Base-by-base conservation (phyloP, 2,888 invertebrate species). In the Apeira syringaria region DNA sequence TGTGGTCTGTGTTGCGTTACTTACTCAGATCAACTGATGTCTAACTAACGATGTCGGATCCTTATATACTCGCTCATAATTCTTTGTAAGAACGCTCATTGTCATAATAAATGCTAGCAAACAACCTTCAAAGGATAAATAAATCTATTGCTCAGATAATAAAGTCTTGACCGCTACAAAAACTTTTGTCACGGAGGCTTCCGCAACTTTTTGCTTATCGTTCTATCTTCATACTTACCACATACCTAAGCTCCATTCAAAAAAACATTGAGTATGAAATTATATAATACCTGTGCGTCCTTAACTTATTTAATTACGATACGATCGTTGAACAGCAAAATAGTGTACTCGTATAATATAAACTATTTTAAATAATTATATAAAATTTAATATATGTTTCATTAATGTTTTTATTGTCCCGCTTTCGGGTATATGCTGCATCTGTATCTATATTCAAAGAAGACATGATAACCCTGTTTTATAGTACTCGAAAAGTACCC, bases 1-100 rank as follows among this genome's bases (percentile, higher is more conserved):
- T 66, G 69, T 88, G 85, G 81, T 87, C 81, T 85, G 81, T 77
- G 84, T 83, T 80, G 77, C 66, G 64, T 74, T 68, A 56, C 45
- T 55, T 27, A 62, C 64, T 69, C 67, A 71, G 73, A 80, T 77
- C 73, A 75, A 88, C 80, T 88, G 85, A 86, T 88, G 79, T 50
- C 63, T 55, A 58, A 62, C 53, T 43, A 53, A 28, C 45, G 45
- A 38, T 53, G 60, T 61, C 56, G 51, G 71, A 79, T 71, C 68
- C 63, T 87, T 88, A 69, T 87, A 88, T 88, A 88, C 61, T 44
- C 8, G 73, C 18, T n/a, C n/a, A n/a, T n/a, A n/a, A n/a, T n/a
- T n/a, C n/a, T n/a, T n/a, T 60, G 59, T 7, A 27, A 27, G 11
- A 27, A 20, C 22, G 32, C 32, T 32, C 29, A 49, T 31, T 32